phyloP scores from a whole-genome alignment of 2,113 vertebrate species.

The Cyprinodon variegatus region DNA sequence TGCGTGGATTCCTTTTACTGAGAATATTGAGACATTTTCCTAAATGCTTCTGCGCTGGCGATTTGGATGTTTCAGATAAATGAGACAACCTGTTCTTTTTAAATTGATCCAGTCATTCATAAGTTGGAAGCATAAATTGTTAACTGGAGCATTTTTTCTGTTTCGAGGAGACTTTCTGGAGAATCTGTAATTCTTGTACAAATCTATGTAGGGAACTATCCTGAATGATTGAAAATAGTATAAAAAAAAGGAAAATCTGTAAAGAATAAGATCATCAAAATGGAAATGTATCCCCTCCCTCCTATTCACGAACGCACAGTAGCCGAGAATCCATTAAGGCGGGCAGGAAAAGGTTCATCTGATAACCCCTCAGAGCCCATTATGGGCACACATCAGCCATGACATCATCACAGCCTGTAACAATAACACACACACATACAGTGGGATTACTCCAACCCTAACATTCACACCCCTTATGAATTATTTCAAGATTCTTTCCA shows the following conservation, averaged over 20 bases:
- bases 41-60: constrained; percentile 4
- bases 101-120: background rate
- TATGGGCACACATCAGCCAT: constrained; percentile 54
- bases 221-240: constrained; percentile 7
- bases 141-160: background rate
- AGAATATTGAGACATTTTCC: background rate
- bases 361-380: constrained; percentile 66
- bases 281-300: background rate
- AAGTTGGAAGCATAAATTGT: background rate
- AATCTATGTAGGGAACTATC: constrained; percentile 11
- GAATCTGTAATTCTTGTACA: background rate
- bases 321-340: constrained; percentile 56
- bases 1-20: background rate
- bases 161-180: background rate
- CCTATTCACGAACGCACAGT: background rate
- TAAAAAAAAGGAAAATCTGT: constrained; percentile 3
- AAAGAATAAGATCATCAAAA: background rate
- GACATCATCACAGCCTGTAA: constrained; percentile 61
- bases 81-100: constrained; percentile 20
- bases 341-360: constrained; percentile 34
- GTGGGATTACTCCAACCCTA: background rate
- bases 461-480: background rate
- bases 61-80: constrained; percentile 1
- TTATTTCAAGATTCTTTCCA: background rate
- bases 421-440: constrained; percentile 4